A percentile compares a stretch with the other conserved stretches of the same genome.
phyloP scores from a whole-genome alignment of 2,113 vertebrate genomes.

The Rhea pennata region DNA sequence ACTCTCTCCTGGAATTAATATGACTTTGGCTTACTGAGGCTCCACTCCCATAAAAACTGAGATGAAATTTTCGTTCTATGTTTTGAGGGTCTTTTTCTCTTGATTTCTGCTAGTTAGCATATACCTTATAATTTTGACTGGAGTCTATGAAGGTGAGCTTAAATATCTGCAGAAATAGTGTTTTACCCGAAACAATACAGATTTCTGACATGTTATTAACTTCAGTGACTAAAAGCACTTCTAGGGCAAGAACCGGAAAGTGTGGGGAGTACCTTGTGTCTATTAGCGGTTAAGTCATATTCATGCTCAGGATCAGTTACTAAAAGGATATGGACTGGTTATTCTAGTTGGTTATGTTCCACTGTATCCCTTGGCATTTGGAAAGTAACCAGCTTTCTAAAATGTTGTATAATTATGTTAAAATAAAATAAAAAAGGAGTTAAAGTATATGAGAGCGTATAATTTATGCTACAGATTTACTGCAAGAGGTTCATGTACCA shows the following conservation, averaged over 20 bases:
- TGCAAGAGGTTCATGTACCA: not conserved
- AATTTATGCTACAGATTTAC: not conserved
- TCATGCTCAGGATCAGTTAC: not conserved
- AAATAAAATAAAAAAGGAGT: not conserved
- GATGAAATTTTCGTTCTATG: not conserved
- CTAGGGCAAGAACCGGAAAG: not conserved
- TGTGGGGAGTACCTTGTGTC: not conserved
- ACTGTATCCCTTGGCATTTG: not conserved
- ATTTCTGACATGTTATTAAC: not conserved
- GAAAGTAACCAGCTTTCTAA: not conserved
- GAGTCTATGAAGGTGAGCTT: not conserved
- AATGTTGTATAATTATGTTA: not conserved
- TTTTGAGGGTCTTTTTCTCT: not conserved
- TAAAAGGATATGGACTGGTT: not conserved
- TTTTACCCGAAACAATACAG: not conserved
- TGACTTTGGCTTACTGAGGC: not conserved
- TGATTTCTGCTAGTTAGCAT: not conserved
- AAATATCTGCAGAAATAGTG: not conserved
- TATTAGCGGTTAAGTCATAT: not conserved
- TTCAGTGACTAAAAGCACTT: not conserved
- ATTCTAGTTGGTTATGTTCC: not conserved
- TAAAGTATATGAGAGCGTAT: not conserved
- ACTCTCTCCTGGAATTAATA: not conserved
- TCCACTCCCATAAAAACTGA: not conserved
- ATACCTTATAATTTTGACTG: not conserved